These are phyloP conservation scores for Prionailurus bengalensis DNA, from an alignment of 2,113 vertebrate genomes.

Conservation along the genomic window DNA sequence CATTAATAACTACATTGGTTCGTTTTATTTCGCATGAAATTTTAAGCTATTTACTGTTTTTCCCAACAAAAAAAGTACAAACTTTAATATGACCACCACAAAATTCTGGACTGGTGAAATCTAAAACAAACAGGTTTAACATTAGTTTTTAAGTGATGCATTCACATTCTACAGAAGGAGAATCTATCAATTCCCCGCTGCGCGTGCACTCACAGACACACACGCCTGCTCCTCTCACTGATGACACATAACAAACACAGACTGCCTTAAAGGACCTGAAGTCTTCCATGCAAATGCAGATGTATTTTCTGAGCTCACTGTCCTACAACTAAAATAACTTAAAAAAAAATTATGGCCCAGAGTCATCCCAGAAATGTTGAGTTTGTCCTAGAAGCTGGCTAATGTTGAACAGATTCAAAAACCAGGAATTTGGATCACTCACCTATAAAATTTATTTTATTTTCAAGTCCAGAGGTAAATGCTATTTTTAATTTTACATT, in stretches of 20 bases:
- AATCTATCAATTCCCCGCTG: not conserved
- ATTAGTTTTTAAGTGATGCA: not conserved
- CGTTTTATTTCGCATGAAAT: not conserved
- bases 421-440: conserved; percentile 14
- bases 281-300: not conserved
- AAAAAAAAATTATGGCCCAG: not conserved
- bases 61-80: not conserved
- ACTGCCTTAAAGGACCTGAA: not conserved
- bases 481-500: conserved; percentile 27
- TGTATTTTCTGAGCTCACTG: not conserved
- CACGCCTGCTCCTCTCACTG: not conserved
- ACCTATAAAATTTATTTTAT: conserved; percentile 44
- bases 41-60: conserved; percentile 13
- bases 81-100: not conserved
- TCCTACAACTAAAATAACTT: conserved; percentile 3
- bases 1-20: not conserved
- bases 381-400: not conserved
- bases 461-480: not conserved
- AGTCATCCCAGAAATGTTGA: conserved; percentile 19
- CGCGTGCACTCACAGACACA: rapidly evolving
- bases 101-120: conserved; percentile 3
- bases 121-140: not conserved
- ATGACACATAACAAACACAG: not conserved
- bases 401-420: conserved; percentile 2
- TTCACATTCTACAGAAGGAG: conserved; percentile 1